Percentiles rank a stretch among this genome's conserved stretches.
phyloP scores from a whole-genome alignment of 2,888 invertebrate genomes.

The Acrobasis repandana region DNA sequence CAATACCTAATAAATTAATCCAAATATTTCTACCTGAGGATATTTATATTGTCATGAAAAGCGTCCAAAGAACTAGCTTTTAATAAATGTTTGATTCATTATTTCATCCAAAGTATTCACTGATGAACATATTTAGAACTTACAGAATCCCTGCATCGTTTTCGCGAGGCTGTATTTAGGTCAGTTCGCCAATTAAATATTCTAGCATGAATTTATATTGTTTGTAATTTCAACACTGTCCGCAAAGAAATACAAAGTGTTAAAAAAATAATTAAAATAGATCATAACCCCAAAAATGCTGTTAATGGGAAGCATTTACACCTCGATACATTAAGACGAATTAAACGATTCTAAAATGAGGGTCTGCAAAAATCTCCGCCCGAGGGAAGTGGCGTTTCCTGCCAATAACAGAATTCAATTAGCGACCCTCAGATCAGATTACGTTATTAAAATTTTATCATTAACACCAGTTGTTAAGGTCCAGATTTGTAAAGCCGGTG shows the following conservation, averaged over 20 bases:
- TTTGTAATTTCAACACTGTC: not conserved
- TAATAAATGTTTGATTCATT: no score
- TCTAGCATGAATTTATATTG: no score
- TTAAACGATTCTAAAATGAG: constrained; percentile 28
- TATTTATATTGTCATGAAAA: no score
- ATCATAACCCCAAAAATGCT: not conserved
- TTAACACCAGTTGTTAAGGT: constrained; percentile 11
- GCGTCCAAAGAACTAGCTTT: no score
- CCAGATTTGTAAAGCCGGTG: constrained; percentile 2
- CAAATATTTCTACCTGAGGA: no score
- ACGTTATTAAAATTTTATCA: constrained; percentile 17
- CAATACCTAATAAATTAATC: no score
- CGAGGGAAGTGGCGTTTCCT: constrained; percentile 26
- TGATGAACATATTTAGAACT: no score
- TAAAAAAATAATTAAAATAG: not conserved
- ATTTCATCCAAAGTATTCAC: no score
- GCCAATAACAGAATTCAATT: constrained; percentile 35
- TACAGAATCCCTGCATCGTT: no score
- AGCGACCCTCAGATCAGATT: constrained; percentile 21
- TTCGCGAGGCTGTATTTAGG: no score
- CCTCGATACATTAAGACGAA: constrained; percentile 19
- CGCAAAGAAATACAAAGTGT: not conserved
- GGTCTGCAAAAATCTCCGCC: constrained; percentile 31
- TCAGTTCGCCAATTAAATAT: no score
- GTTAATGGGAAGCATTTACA: constrained; percentile 8